phyloP scores from a whole-genome alignment of 2,797 vertebrate species.

The Rhabdophis nuchalis region DNA sequence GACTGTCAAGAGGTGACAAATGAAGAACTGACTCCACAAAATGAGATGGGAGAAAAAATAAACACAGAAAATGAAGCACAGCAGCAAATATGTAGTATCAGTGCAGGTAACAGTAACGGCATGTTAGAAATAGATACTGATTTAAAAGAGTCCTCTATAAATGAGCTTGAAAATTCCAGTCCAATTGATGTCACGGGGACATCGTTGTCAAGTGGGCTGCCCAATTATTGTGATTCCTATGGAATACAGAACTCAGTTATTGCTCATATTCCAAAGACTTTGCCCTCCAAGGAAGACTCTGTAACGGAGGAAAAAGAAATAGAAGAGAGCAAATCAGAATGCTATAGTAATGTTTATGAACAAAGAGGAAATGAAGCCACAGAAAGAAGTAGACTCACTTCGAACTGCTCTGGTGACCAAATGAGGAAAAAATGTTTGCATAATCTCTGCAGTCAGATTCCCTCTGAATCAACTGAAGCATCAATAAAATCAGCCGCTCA shows the following conservation, averaged over 20 bases:
- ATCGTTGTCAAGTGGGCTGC: constrained; percentile 66
- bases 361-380: constrained; percentile 75
- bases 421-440: constrained; percentile 76
- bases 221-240: constrained; percentile 79
- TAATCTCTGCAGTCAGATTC: constrained; percentile 72
- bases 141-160: constrained; percentile 54
- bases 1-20: constrained; percentile 67
- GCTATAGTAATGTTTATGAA: constrained; percentile 76
- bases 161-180: constrained; percentile 60
- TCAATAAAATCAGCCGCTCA: constrained; percentile 72
- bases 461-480: constrained; percentile 66
- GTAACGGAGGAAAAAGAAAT: constrained; percentile 96
- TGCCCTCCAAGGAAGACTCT: constrained; percentile 92
- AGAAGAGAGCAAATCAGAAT: constrained; percentile 89
- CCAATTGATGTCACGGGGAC: constrained; percentile 60
- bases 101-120: constrained; percentile 49
- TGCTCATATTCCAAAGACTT: constrained; percentile 77
- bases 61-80: constrained; percentile 61
- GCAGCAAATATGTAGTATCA: constrained; percentile 46
- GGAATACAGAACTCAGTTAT: constrained; percentile 75
- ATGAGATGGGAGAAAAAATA: constrained; percentile 63
- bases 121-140: constrained; percentile 50
- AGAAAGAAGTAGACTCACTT: constrained; percentile 71
- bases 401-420: constrained; percentile 75
- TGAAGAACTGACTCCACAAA: constrained; percentile 67